These are phyloP conservation scores for Andrena trimmerana DNA, from an alignment of 2,888 invertebrate genomes.

Conservation along the genomic window DNA sequence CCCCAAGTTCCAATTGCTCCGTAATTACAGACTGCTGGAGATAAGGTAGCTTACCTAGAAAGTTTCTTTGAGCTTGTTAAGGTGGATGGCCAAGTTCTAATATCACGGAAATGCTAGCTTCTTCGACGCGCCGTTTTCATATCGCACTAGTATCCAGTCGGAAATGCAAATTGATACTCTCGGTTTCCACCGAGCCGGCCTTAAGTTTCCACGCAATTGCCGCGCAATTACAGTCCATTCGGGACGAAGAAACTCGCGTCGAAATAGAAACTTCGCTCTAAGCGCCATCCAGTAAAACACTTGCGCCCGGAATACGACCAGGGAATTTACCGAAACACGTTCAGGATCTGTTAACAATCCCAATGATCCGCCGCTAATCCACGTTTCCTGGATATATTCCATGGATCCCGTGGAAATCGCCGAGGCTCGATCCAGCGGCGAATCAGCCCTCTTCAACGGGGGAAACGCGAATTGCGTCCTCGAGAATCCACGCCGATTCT, in stretches of 20 bases:
- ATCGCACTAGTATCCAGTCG: too few species aligned
- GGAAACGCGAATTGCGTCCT: constrained; percentile 13
- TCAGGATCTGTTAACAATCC: background rate
- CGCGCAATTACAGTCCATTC: background rate
- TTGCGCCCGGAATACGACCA: background rate
- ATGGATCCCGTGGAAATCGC: background rate
- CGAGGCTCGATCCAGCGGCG: background rate
- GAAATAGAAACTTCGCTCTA: background rate
- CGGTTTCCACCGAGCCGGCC: background rate
- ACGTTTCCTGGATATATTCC: background rate
- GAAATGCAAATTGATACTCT: background rate
- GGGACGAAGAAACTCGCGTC: background rate
- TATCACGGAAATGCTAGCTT: too few species aligned
- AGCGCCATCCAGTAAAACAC: background rate
- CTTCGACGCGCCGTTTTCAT: too few species aligned
- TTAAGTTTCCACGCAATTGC: constrained; percentile 1
- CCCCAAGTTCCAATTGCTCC: too few species aligned
- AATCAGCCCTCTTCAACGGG: background rate
- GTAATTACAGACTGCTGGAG: too few species aligned
- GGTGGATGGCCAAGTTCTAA: too few species aligned
- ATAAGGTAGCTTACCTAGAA: too few species aligned
- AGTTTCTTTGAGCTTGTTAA: too few species aligned
- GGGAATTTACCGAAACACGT: background rate
- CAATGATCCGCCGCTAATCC: background rate
- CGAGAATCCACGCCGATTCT: constrained; percentile 19